These are phyloP conservation scores for Urocolius indicus DNA, from an alignment of 2,113 vertebrate genomes.

Conservation along the genomic window DNA sequence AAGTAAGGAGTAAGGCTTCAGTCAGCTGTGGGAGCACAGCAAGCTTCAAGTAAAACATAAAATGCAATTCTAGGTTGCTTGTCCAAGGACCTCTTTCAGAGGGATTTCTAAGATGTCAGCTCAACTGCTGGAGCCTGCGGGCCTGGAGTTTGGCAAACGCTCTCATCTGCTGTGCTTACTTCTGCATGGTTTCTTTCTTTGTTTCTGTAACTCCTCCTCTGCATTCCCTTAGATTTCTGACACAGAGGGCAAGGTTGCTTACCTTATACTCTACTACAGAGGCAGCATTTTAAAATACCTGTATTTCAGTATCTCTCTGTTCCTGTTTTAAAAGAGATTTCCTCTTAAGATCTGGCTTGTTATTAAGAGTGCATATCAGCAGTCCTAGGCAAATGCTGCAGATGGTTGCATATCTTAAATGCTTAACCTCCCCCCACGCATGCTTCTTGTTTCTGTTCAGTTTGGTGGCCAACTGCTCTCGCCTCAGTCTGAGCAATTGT, in stretches of 20 bases:
- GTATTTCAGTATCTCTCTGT: not conserved
- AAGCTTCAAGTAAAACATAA: not conserved
- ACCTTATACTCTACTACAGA: not conserved
- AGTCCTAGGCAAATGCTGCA: not conserved
- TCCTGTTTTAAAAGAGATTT: not conserved
- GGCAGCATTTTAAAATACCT: not conserved
- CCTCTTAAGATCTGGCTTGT: not conserved
- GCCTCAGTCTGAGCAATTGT: slow-evolving; percentile 68
- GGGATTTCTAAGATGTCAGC: not conserved
- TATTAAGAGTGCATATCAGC: not conserved
- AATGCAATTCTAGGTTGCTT: not conserved
- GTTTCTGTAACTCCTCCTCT: slow-evolving; percentile 12
- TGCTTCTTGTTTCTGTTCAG: not conserved
- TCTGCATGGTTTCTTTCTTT: slow-evolving; percentile 37
- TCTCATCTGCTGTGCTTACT: not conserved
- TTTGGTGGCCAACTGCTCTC: slow-evolving; percentile 63
- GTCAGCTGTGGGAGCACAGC: not conserved
- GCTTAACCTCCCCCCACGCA: slow-evolving; percentile 63
- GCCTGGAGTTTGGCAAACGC: not conserved
- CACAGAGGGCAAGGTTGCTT: not conserved
- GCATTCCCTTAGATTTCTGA: not conserved
- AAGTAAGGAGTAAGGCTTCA: not conserved
- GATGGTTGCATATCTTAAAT: slow-evolving; percentile 49
- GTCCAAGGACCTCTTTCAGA: not conserved
- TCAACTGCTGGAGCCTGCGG: not conserved